Percentiles rank a stretch among this genome's conserved stretches.
phyloP scores from a whole-genome alignment of 2,888 invertebrate genomes.

The Pheosia gnoma region DNA sequence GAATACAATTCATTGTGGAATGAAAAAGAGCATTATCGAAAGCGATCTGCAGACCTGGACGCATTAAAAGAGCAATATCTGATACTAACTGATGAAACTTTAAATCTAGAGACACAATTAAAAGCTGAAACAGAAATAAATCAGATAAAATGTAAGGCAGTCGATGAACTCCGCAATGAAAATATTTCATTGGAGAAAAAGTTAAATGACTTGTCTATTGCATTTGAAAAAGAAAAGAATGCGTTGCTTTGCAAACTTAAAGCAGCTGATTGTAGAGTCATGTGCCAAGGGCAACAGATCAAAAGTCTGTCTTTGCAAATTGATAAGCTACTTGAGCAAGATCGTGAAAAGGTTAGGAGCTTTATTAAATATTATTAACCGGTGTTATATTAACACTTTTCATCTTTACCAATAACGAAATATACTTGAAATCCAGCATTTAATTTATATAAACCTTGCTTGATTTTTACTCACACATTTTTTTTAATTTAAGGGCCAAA shows the following conservation, averaged over 20 bases:
- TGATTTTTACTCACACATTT: slow-evolving; percentile 8
- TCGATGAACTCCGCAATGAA: slow-evolving; percentile 63
- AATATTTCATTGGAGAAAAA: slow-evolving; percentile 65
- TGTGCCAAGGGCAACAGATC: slow-evolving; percentile 84
- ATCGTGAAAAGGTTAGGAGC: slow-evolving; percentile 50
- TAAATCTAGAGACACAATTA: slow-evolving; percentile 65
- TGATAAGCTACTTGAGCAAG: slow-evolving; percentile 72
- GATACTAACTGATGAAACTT: slow-evolving; percentile 69
- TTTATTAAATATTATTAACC: too few relatives aligned
- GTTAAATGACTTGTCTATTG: slow-evolving; percentile 58
- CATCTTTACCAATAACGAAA: too few relatives aligned
- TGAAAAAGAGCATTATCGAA: slow-evolving; percentile 73
- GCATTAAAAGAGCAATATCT: slow-evolving; percentile 69
- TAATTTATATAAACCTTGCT: slow-evolving; percentile 18
- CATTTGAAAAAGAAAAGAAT: slow-evolving; percentile 78
- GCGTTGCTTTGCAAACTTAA: slow-evolving; percentile 74
- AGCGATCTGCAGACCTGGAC: slow-evolving; percentile 69
- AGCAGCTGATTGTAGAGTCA: slow-evolving; percentile 80
- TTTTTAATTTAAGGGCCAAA: slow-evolving; percentile 33
- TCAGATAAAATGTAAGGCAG: slow-evolving; percentile 56
- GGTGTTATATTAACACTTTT: too few relatives aligned
- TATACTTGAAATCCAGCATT: not conserved
- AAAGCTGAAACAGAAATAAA: slow-evolving; percentile 74
- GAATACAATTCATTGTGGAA: slow-evolving; percentile 71
- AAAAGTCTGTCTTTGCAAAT: slow-evolving; percentile 80